A percentile compares a stretch with the other conserved stretches of the same genome.
phyloP scores from a whole-genome alignment of 2,797 vertebrate genomes.

The Telmatherina bonti region DNA sequence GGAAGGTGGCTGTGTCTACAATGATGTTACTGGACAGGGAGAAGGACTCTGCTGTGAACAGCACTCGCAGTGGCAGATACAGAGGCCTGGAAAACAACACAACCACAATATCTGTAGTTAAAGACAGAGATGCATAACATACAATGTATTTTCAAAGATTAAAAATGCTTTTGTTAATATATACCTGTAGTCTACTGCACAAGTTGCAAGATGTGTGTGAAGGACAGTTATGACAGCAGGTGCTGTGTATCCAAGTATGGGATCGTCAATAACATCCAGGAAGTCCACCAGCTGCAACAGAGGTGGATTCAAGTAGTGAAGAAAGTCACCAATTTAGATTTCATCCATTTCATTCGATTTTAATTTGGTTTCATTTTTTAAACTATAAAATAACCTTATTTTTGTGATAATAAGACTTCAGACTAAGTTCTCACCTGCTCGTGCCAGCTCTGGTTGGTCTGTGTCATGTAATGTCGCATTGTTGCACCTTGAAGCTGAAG shows the following conservation, averaged over 20 bases:
- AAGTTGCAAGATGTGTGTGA: slow-evolving; percentile 91
- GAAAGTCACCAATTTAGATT: neutral
- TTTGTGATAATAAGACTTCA: neutral
- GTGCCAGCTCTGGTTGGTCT: slow-evolving; percentile 90
- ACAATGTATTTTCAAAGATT: neutral
- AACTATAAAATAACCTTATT: slow-evolving; percentile 9
- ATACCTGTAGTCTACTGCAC: slow-evolving; percentile 93
- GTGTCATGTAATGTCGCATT: slow-evolving; percentile 87
- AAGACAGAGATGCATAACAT: neutral
- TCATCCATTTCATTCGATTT: neutral
- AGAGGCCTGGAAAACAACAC: slow-evolving; percentile 83
- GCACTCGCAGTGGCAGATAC: slow-evolving; percentile 89
- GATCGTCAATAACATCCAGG: slow-evolving; percentile 91
- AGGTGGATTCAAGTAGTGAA: slow-evolving; percentile 4
- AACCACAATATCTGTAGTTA: neutral
- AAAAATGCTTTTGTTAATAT: neutral
- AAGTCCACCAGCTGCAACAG: slow-evolving; percentile 88
- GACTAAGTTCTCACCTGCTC: slow-evolving; percentile 83
- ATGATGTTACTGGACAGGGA: slow-evolving; percentile 94
- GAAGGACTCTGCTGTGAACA: slow-evolving; percentile 92
- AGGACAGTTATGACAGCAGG: slow-evolving; percentile 92
- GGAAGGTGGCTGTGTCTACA: slow-evolving; percentile 92
- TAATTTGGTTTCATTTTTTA: neutral
- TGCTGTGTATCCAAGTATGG: slow-evolving; percentile 91
- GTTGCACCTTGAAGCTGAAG: slow-evolving; percentile 90